Conservation (phyloP, 1,140 invertebrate genomes). For the Drosophila funebris region DNA sequence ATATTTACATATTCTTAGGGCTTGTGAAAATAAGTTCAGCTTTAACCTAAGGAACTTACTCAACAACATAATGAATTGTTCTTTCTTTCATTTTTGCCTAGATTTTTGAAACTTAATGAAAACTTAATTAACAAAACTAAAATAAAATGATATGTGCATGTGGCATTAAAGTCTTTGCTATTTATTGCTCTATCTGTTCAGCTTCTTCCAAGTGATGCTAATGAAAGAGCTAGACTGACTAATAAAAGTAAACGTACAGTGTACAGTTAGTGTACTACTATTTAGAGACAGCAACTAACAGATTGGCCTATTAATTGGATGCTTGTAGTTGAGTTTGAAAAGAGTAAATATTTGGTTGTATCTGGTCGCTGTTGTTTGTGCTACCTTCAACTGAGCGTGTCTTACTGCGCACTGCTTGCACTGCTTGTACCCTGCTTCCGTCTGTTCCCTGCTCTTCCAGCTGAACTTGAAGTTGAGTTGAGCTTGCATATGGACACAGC, state of each 20-base stretch:
- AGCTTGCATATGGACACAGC: slow-evolving; percentile 16
- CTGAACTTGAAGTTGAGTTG: background rate
- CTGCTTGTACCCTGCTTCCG: background rate
- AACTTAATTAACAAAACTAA: too few species aligned
- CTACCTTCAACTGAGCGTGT: slow-evolving; percentile 16
- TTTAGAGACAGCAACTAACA: slow-evolving; percentile 24
- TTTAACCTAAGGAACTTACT: too few species aligned
- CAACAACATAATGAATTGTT: too few species aligned
- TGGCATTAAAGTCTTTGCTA: too few species aligned
- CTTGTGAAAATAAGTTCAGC: too few species aligned
- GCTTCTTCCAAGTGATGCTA: background rate
- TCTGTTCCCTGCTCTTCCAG: background rate
- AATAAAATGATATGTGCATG: too few species aligned
- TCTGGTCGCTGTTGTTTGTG: background rate
- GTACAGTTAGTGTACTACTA: background rate
- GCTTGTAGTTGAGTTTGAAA: slow-evolving; percentile 29
- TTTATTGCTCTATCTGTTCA: too few species aligned
- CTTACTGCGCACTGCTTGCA: background rate
- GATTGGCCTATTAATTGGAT: slow-evolving; percentile 46
- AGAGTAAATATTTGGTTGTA: slow-evolving; percentile 39
- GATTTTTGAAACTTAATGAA: too few species aligned
- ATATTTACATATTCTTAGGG: too few species aligned
- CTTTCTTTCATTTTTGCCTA: too few species aligned
- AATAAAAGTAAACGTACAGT: background rate
- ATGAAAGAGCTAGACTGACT: background rate